Evolutionary conservation across 2,113 vertebrate genomes (phyloP), one percentile per base, ranked within the genome.

Genomic region (Labeo catla): DNA sequence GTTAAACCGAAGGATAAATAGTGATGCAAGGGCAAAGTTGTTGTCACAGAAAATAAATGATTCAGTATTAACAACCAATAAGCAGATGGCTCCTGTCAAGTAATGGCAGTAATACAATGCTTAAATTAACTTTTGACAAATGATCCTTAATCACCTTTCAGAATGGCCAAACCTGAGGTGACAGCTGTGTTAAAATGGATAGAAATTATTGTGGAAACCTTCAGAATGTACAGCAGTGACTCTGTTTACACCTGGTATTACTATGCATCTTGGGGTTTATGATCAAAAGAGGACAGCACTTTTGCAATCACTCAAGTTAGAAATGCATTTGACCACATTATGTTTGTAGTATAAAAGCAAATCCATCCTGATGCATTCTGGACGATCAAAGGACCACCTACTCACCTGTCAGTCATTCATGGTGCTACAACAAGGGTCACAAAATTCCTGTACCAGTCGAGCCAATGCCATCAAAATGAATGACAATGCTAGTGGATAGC

Each of bases 51-150:
- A 73, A 79, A 49, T 8, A 86, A 88, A 45, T 43, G 5, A 86
- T 86, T 83, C 83, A 34, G 11, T 8, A 45, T 68, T 34, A 77
- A 86, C 28, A 50, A 85, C 70, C 50, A 82, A 72, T 63, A n/a
- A 61, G 76, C 85, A 88, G 84, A 90, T 90, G 85, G 21, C 12
- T 45, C 8, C 9, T 73, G 39, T 85, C 84, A 85, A 84, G 70
- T 54, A 49, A 77, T 83, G 43, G 84, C 90, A 57, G 57, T 86
- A 84, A 82, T 80, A 87, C 70, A 65, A 83, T 61, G 11, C 61
- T 80, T 4, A 80, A 63, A 61, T 80, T 2, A 61, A 45, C 34
- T 28, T 36, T 77, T 85, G 47, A 85, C 63, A 52, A 77, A 66
- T 49, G n/a, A 74, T 49, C 45, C 47, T 39, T 86, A 86, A 73